A percentile compares a stretch with the other conserved stretches of the same genome.
These are phyloP conservation scores for Thera obeliscata DNA, from an alignment of 2,888 invertebrate species.

Conservation along the genomic window DNA sequence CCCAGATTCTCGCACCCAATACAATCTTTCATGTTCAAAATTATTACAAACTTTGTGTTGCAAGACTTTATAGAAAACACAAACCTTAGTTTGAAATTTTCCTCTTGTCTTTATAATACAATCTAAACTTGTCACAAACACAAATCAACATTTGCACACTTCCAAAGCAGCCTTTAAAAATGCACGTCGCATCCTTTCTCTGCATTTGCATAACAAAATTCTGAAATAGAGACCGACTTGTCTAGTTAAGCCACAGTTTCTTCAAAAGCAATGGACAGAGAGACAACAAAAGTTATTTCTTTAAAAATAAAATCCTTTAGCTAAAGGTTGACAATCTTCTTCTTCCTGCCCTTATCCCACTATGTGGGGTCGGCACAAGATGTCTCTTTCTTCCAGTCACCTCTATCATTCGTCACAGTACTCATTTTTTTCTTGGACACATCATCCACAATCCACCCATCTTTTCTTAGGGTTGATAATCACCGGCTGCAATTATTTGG, in stretches of 20 bases:
- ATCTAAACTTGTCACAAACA: neutral
- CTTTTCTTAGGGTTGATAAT: no score
- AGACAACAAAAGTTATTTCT: neutral
- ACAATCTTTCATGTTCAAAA: neutral
- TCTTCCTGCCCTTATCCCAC: no score
- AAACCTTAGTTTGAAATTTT: neutral
- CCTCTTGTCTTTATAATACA: neutral
- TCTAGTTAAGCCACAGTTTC: constrained; percentile 2
- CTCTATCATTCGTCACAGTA: no score
- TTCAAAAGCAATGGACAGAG: neutral
- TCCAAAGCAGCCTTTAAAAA: constrained; percentile 19
- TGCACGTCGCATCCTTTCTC: constrained; percentile 55
- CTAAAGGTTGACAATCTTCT: no score
- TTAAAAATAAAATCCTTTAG: neutral
- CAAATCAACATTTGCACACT: constrained; percentile 44
- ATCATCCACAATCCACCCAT: no score
- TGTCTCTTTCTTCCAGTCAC: no score
- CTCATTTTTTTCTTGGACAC: no score
- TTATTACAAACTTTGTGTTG: neutral
- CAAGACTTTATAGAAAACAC: neutral
- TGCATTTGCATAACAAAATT: constrained; percentile 56
- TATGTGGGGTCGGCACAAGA: no score
- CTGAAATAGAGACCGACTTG: constrained; percentile 21
- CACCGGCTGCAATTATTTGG: no score
- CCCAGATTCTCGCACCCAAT: neutral